Percentiles rank a stretch among this genome's conserved stretches.
These are phyloP conservation scores for Dromaius novaehollandiae DNA, from an alignment of 2,113 vertebrate species.

Conservation along the genomic window DNA sequence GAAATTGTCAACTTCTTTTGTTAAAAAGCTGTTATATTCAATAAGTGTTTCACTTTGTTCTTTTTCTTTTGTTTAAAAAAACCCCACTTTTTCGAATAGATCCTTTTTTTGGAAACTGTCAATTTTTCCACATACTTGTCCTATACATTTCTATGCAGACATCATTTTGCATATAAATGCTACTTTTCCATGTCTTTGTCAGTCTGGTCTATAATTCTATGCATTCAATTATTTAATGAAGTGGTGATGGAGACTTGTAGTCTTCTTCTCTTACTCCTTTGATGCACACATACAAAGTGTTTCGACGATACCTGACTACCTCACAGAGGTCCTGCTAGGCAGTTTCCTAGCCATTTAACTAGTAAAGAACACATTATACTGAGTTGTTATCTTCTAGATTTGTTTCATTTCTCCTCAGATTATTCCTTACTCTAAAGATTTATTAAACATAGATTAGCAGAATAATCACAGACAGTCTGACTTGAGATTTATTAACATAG, in stretches of 20 bases:
- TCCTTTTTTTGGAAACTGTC: neutral
- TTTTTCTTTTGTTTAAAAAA: neutral
- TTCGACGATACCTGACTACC: neutral
- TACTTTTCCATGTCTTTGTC: neutral
- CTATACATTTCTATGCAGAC: neutral
- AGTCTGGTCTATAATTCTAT: neutral
- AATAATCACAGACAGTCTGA: neutral
- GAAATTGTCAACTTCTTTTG: neutral
- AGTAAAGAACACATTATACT: neutral
- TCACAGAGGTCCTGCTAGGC: neutral
- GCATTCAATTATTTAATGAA: neutral
- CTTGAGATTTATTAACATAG: neutral
- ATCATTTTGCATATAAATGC: neutral
- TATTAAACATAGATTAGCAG: neutral
- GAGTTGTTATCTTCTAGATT: neutral
- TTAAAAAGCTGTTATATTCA: neutral
- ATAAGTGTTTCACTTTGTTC: neutral
- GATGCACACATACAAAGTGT: accelerated
- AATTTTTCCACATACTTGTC: neutral
- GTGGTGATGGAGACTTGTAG: neutral
- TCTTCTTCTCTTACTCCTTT: neutral
- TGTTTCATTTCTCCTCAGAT: neutral
- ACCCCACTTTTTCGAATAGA: neutral
- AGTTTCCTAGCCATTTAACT: neutral
- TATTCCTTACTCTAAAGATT: neutral